A percentile compares a stretch with the other conserved stretches of the same genome.
Conservation (phyloP, 2,888 invertebrate species). For the Nematopogon swammerdamellus region DNA sequence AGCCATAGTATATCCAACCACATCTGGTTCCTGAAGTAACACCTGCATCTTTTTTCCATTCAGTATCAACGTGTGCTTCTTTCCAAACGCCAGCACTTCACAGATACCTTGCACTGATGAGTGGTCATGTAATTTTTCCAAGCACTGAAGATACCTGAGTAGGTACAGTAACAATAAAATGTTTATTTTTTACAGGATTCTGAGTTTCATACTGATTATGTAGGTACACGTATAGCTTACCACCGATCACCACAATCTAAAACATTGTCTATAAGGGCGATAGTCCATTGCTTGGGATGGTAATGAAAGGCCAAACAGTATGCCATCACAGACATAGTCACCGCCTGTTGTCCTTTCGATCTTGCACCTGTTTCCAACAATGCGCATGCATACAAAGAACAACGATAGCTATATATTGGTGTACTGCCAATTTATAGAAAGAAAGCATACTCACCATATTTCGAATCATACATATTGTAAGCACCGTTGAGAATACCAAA, state of each 20-base stretch:
- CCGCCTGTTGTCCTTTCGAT: slow-evolving; percentile 47
- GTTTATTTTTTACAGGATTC: too few relatives aligned
- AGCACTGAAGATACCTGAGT: slow-evolving; percentile 35
- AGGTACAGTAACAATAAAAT: slow-evolving; percentile 3
- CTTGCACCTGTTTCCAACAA: slow-evolving; percentile 20
- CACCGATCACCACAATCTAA: slow-evolving; percentile 52
- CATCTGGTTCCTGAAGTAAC: slow-evolving; percentile 37
- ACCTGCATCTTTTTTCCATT: slow-evolving; percentile 43
- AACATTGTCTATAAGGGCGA: slow-evolving; percentile 57
- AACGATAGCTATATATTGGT: background rate
- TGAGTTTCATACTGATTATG: too few relatives aligned
- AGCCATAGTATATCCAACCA: slow-evolving; percentile 48
- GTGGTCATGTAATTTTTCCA: slow-evolving; percentile 46
- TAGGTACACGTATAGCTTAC: slow-evolving; percentile 17
- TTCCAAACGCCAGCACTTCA: slow-evolving; percentile 44
- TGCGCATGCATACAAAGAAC: background rate
- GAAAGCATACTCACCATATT: slow-evolving; percentile 41
- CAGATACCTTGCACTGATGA: slow-evolving; percentile 43
- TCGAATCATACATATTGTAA: slow-evolving; percentile 39
- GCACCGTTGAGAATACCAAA: slow-evolving; percentile 42
- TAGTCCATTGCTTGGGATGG: slow-evolving; percentile 60
- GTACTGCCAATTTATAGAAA: too few relatives aligned
- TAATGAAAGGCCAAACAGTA: slow-evolving; percentile 56
- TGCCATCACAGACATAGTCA: slow-evolving; percentile 57
- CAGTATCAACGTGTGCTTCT: slow-evolving; percentile 32